Evolutionary conservation across 1,140 invertebrate genomes (phyloP).

Genomic region (Geopemphigus sp.): DNA sequence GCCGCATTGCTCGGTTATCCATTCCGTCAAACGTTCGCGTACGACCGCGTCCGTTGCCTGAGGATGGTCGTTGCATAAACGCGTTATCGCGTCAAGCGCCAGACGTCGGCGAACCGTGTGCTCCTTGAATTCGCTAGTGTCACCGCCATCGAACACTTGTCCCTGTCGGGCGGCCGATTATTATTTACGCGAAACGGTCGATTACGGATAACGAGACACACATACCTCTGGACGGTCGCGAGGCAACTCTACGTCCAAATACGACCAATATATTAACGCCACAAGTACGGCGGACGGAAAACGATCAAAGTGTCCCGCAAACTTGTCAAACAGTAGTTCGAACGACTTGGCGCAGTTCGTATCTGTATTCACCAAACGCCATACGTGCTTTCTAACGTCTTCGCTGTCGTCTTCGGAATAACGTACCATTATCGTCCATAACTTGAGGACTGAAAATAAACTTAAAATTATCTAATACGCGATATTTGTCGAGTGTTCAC

Average conservation of each 20-base stretch:
- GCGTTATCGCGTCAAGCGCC: neutral
- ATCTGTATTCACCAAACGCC: slow-evolving; percentile 14
- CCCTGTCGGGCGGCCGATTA: neutral
- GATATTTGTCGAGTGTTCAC: too few species aligned
- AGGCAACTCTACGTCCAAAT: neutral
- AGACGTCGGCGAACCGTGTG: neutral
- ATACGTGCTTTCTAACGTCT: slow-evolving; percentile 24
- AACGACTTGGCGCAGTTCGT: slow-evolving; percentile 24
- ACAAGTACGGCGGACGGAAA: slow-evolving; percentile 10
- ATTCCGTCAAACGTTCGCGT: neutral
- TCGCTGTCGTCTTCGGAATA: slow-evolving; percentile 42
- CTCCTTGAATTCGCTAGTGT: slow-evolving; percentile 38
- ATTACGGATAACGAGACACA: neutral
- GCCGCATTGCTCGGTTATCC: slow-evolving; percentile 17
- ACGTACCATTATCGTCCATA: slow-evolving; percentile 31
- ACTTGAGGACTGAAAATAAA: slow-evolving; percentile 4
- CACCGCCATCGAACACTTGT: slow-evolving; percentile 26
- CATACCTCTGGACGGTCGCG: slow-evolving; percentile 16
- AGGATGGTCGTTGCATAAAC: neutral
- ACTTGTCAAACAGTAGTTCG: slow-evolving; percentile 31
- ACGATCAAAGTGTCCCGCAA: slow-evolving; percentile 12
- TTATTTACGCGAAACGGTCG: neutral
- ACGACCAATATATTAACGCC: slow-evolving; percentile 36
- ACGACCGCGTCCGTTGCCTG: neutral
- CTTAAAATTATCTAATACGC: too few species aligned